Conservation (phyloP, 2,888 invertebrate species). For the Sminthurides aquaticus region DNA sequence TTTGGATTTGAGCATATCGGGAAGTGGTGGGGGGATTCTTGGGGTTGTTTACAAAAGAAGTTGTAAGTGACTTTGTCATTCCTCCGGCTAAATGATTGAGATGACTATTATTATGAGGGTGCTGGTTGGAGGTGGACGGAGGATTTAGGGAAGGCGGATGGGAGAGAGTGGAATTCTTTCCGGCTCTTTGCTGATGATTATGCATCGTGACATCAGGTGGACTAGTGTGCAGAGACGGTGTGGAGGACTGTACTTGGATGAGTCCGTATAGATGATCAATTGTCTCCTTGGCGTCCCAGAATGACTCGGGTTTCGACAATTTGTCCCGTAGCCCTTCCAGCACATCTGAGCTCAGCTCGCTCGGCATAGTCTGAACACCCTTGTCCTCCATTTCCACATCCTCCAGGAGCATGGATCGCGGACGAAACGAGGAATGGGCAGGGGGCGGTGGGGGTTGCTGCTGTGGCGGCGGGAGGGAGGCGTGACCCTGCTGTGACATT, state of each 20-base stretch:
- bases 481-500: conserved; percentile 13
- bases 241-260: conserved; percentile 49
- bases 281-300: conserved; percentile 66
- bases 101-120: not conserved
- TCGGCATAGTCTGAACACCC: conserved; percentile 64
- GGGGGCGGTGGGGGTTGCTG: conserved; percentile 3
- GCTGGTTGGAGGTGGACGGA: conserved; percentile 25
- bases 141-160: conserved; percentile 43
- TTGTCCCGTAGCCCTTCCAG: conserved; percentile 61
- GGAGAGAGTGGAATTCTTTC: conserved; percentile 49
- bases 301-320: conserved; percentile 64
- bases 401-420: conserved; percentile 31
- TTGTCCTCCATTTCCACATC: conserved; percentile 52
- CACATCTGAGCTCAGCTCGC: conserved; percentile 66
- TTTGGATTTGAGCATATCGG: conserved; percentile 32
- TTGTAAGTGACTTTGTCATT: conserved; percentile 2
- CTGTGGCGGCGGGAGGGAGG: not conserved
- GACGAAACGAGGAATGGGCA: conserved; percentile 14
- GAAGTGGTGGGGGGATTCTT: conserved; percentile 13
- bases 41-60: conserved; percentile 8
- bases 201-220: conserved; percentile 43
- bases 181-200: conserved; percentile 10
- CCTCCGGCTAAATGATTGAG: not conserved
- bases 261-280: conserved; percentile 65
- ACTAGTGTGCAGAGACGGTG: conserved; percentile 29